Conservation (phyloP, 92 coral and sea anemone genomes). For the Desmophyllum pertusum region DNA sequence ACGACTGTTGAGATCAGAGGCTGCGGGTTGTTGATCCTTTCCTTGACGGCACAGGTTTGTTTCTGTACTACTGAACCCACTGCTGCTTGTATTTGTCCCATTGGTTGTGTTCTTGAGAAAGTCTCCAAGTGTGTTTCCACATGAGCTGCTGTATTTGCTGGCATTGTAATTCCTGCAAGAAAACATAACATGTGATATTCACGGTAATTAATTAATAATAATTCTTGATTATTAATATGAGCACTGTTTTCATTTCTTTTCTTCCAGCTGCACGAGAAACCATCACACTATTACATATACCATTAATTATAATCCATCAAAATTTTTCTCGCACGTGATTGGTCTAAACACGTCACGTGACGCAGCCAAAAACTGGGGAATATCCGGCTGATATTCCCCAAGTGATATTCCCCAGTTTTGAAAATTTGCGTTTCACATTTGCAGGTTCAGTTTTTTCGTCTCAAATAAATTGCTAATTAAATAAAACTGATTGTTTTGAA, state of each 20-base stretch:
- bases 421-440: too few species aligned
- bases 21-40: neutral
- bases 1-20: constrained; percentile 32
- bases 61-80: constrained; percentile 67
- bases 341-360: too few species aligned
- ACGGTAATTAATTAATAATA: neutral
- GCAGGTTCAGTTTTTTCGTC: too few species aligned
- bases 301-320: too few species aligned
- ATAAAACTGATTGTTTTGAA: too few species aligned
- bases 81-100: constrained; percentile 61
- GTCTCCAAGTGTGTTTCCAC: constrained; percentile 58
- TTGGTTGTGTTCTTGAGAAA: constrained; percentile 49
- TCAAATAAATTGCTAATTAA: too few species aligned
- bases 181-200: neutral
- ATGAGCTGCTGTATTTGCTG: constrained; percentile 80
- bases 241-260: neutral
- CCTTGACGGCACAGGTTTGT: constrained; percentile 24
- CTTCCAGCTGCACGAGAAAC: neutral
- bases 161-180: constrained; percentile 80
- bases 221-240: too few species aligned
- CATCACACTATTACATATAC: too few species aligned
- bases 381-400: too few species aligned
- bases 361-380: too few species aligned
- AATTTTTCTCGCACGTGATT: too few species aligned
- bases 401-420: too few species aligned